These are phyloP conservation scores for Barypeithes pellucidus DNA, from an alignment of 2,888 invertebrate genomes.

Conservation along the genomic window DNA sequence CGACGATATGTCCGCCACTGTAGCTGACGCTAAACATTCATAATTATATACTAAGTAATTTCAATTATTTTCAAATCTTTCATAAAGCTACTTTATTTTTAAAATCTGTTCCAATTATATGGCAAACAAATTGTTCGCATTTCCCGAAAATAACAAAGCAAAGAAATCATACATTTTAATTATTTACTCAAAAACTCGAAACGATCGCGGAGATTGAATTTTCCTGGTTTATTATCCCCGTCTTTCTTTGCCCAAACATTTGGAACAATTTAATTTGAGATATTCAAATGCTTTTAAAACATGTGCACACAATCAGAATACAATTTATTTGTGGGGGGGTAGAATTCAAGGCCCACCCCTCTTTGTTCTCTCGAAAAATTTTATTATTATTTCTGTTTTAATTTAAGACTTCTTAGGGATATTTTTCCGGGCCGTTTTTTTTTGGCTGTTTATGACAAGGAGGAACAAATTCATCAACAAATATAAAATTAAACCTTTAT, in stretches of 20 bases:
- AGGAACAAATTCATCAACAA: too few species aligned
- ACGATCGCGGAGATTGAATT: constrained; percentile 4
- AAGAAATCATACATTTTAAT: constrained; percentile 14
- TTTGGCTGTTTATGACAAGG: too few species aligned
- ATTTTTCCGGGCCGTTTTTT: too few species aligned
- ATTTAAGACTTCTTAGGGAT: neutral
- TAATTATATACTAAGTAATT: too few species aligned
- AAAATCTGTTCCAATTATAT: too few species aligned
- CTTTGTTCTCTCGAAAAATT: neutral
- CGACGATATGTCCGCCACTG: too few species aligned
- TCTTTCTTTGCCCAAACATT: constrained; percentile 17
- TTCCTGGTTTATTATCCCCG: neutral
- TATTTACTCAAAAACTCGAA: constrained; percentile 2
- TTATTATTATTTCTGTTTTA: neutral
- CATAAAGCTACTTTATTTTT: too few species aligned
- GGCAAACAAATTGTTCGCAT: too few species aligned
- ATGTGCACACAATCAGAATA: constrained; percentile 6
- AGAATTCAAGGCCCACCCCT: neutral
- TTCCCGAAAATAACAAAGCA: constrained; percentile 2
- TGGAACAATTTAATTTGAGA: constrained; percentile 17
- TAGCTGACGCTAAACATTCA: too few species aligned
- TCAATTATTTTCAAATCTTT: too few species aligned
- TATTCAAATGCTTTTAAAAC: constrained; percentile 12
- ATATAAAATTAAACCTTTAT: too few species aligned
- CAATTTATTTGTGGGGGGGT: constrained; percentile 3